phyloP scores from a whole-genome alignment of 2,797 vertebrate species.

The Hyperoplus immaculatus region DNA sequence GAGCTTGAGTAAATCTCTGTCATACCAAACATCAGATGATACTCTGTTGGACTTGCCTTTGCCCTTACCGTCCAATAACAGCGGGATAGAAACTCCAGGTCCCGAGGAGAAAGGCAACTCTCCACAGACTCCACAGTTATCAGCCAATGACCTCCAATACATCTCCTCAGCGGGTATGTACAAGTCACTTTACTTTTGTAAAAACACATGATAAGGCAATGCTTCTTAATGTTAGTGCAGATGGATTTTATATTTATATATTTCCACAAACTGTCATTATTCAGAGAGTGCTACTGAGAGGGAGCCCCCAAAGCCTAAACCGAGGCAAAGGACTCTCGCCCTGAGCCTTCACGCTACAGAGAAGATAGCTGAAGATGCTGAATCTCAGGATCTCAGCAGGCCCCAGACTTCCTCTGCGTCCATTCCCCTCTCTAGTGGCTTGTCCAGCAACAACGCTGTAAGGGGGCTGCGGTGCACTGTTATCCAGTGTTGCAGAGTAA shows the following conservation, averaged over 20 bases:
- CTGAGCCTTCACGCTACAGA: conserved; percentile 61
- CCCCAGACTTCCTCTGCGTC: conserved; percentile 72
- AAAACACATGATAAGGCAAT: too few species aligned
- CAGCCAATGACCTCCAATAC: conserved; percentile 50
- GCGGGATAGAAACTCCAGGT: conserved; percentile 47
- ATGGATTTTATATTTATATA: neutral
- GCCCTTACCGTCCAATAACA: conserved; percentile 58
- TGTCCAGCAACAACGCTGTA: conserved; percentile 52
- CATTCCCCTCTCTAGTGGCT: conserved; percentile 63
- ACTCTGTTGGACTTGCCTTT: conserved; percentile 61
- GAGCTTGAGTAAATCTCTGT: conserved; percentile 48
- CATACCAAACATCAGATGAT: conserved; percentile 64
- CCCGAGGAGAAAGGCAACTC: conserved; percentile 32
- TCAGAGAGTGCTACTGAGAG: conserved; percentile 62
- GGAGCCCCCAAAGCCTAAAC: conserved; percentile 83
- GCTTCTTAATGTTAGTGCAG: neutral
- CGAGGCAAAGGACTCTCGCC: conserved; percentile 81
- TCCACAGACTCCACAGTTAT: conserved; percentile 73
- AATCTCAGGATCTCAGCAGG: conserved; percentile 62
- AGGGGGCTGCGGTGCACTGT: conserved; percentile 53
- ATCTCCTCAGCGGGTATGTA: conserved; percentile 66
- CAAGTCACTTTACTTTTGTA: too few species aligned
- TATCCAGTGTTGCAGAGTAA: neutral
- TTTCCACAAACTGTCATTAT: conserved; percentile 19
- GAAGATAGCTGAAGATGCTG: conserved; percentile 61